A percentile compares a stretch with the other conserved stretches of the same genome.
Conservation (phyloP, 2,113 vertebrate species). For the Orientallactaga bullata region DNA sequence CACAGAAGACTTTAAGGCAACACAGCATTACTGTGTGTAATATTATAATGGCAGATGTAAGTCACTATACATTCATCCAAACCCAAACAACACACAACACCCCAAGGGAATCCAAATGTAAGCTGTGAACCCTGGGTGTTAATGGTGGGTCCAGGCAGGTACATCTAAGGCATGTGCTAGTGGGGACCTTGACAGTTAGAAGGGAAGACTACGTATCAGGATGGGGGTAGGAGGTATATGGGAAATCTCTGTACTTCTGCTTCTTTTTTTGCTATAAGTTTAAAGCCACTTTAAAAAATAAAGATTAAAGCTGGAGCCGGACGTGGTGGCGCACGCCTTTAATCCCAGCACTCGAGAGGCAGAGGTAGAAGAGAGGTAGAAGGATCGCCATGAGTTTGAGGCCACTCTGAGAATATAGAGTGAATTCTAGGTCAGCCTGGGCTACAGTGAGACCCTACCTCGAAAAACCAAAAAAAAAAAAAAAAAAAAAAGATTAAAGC, state of each 20-base stretch:
- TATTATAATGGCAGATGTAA: not conserved
- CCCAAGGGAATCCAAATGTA: not conserved
- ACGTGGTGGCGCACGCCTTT: too few species aligned
- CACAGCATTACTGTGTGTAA: not conserved
- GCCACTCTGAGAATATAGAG: too few species aligned
- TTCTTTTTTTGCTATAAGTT: not conserved
- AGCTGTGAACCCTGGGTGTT: not conserved
- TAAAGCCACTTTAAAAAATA: not conserved
- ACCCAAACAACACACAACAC: not conserved
- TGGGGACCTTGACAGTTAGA: not conserved
- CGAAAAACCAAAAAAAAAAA: too few species aligned
- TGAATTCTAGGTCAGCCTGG: too few species aligned
- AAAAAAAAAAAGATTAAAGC: too few species aligned
- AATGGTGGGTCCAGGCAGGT: not conserved
- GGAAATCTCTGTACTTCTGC: not conserved
- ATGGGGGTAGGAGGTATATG: not conserved
- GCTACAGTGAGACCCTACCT: too few species aligned
- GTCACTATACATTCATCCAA: not conserved
- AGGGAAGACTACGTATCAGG: not conserved
- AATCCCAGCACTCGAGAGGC: too few species aligned
- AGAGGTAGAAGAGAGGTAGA: too few species aligned
- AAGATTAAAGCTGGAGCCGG: not conserved
- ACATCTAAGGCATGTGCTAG: not conserved
- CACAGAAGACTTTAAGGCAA: not conserved
- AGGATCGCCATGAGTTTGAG: too few species aligned